Base-by-base conservation (phyloP, 2,797 vertebrate genomes). In the Lacerta viridis region DNA sequence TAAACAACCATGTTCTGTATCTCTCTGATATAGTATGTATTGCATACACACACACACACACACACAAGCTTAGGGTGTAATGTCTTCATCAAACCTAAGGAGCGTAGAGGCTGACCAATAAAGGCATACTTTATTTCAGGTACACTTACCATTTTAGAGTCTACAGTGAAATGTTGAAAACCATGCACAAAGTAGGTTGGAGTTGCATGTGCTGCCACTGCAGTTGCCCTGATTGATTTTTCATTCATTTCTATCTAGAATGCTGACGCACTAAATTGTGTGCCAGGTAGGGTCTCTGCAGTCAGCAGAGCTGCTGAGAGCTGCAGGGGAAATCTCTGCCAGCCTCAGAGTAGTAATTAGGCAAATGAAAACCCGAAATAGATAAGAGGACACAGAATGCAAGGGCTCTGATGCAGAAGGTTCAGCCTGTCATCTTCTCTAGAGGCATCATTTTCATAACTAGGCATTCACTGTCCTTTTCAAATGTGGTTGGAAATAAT, bases 221-320 rank as follows among this genome's bases (percentile, higher is more conserved):
- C 96, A 97, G 97, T 93, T 96, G 96, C 93, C 92, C 93, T 94
- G 96, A 98, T 97, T 97, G 98, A 98, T 97, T 98, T 97, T 97
- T 97, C 98, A 98, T 98, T 98, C 97, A 98, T 97, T 97, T 96
- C 94, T 96, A 94, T 93, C 95, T 93, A 92, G 96, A 97, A 94
- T 98, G 98, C 98, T 99, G 98, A 98, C 90, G 96, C 97, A 96
- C 96, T 90, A 90, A 91, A 85, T 95, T 77, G 91, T 85, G 92
- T 96, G 96, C 97, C 97, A 98, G 97, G 97, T 97, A 97, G 96
- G 96, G 96, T 97, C 97, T 96, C 98, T 97, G 98, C 98, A 98
- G 98, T 98, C 97, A 98, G 97, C 98, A 97, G 95, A 97, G 97
- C 96, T 94, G 97, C 96, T 93, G 93, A 27, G 82, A 69, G 95